A percentile compares a stretch with the other conserved stretches of the same genome.
Evolutionary conservation across 1,140 invertebrate genomes (phyloP).

Genomic region (Bombus impatiens): DNA sequence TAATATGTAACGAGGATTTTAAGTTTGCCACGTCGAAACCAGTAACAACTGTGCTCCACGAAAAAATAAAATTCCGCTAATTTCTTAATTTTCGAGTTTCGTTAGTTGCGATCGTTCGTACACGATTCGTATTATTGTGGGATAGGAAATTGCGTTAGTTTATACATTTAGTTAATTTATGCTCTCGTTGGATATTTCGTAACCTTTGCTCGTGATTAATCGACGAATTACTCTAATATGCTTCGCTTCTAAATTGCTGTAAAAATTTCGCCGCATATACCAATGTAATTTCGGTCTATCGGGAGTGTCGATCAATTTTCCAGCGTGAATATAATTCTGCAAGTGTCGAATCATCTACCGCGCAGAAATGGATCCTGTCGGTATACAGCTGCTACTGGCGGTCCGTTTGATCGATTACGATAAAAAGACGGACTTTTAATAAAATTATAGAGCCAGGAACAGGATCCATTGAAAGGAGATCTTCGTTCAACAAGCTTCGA

Average conservation of each 20-base stretch:
- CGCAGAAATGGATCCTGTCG: not conserved
- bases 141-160: not conserved
- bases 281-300: not conserved
- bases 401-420: not conserved
- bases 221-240: not conserved
- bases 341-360: not conserved
- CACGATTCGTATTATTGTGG: not conserved
- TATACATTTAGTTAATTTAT: not conserved
- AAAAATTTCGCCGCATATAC: not conserved
- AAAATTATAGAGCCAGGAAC: too few species aligned
- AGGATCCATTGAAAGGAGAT: too few species aligned
- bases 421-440: conserved; percentile 7
- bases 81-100: not conserved
- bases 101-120: too few species aligned
- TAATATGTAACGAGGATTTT: not conserved
- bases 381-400: not conserved
- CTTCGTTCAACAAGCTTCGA: not conserved
- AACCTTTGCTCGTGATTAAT: not conserved
- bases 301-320: not conserved
- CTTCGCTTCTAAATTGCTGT: not conserved
- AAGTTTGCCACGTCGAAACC: not conserved
- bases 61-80: not conserved
- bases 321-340: not conserved
- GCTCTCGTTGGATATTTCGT: not conserved
- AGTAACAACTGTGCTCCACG: not conserved